Evolutionary conservation across 2,797 vertebrate species (phyloP).

Genomic region (Anguilla pacifica): DNA sequence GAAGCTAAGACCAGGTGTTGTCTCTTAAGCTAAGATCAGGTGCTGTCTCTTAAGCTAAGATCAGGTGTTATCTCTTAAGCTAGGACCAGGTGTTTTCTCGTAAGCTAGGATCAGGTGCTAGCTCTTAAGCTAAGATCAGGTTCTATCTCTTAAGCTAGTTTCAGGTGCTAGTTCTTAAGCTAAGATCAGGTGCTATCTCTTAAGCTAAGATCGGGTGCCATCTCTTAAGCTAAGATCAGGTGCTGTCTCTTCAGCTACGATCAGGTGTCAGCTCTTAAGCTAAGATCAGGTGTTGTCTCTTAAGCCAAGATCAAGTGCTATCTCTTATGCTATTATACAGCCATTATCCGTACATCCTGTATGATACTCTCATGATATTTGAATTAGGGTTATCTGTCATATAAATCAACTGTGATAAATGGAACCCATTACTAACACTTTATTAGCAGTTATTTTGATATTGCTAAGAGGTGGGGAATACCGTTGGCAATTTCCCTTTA

Average conservation of each 20-base stretch:
- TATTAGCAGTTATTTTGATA: conserved; percentile 7
- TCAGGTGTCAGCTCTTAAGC: background rate
- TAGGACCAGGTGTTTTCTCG: no score
- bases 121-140: no score
- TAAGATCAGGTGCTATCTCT: no score
- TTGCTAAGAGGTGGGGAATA: background rate
- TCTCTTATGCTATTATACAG: background rate
- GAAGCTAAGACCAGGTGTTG: no score
- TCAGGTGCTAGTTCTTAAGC: no score
- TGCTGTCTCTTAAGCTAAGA: no score
- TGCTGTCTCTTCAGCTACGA: background rate
- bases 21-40: no score
- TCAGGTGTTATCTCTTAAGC: no score
- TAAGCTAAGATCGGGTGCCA: no score
- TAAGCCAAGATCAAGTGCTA: background rate
- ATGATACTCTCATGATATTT: background rate
- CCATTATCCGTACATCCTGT: conserved; percentile 1
- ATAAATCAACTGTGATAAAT: conserved; percentile 2
- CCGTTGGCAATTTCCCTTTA: conserved; percentile 1
- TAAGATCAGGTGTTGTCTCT: background rate
- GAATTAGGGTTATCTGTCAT: background rate
- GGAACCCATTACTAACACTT: conserved; percentile 7
- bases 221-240: background rate
- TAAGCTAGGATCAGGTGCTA: no score
- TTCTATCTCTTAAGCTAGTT: no score